Conservation (phyloP, 2,113 vertebrate genomes). For the Stegostoma tigrinum region DNA sequence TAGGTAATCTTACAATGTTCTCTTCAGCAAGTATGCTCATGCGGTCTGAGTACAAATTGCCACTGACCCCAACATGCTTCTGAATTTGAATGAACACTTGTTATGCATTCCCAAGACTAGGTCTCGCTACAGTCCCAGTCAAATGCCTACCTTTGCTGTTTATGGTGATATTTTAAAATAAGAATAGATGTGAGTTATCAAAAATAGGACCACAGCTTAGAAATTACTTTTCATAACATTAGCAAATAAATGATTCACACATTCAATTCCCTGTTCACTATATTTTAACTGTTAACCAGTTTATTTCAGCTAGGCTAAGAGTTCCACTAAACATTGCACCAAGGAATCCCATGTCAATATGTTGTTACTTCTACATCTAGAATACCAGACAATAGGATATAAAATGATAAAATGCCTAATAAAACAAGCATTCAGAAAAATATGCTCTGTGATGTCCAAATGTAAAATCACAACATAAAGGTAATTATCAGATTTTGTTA, state of each 20-base stretch:
- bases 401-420: background rate
- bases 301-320: background rate
- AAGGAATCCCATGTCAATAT: background rate
- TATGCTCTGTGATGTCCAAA: background rate
- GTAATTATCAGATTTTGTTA: conserved; percentile 18
- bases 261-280: background rate
- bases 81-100: background rate
- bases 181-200: too few relatives aligned
- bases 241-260: background rate
- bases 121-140: background rate
- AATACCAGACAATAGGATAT: background rate
- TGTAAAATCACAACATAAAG: background rate
- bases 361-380: background rate
- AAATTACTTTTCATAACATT: background rate
- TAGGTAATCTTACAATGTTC: background rate
- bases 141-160: background rate
- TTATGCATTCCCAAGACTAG: background rate
- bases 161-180: background rate
- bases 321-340: background rate
- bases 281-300: background rate
- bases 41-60: background rate
- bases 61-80: background rate
- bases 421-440: background rate
- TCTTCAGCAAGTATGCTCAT: background rate
- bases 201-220: background rate